These are phyloP conservation scores for Sardina pilchardus DNA, from an alignment of 2,113 vertebrate genomes.

Conservation along the genomic window DNA sequence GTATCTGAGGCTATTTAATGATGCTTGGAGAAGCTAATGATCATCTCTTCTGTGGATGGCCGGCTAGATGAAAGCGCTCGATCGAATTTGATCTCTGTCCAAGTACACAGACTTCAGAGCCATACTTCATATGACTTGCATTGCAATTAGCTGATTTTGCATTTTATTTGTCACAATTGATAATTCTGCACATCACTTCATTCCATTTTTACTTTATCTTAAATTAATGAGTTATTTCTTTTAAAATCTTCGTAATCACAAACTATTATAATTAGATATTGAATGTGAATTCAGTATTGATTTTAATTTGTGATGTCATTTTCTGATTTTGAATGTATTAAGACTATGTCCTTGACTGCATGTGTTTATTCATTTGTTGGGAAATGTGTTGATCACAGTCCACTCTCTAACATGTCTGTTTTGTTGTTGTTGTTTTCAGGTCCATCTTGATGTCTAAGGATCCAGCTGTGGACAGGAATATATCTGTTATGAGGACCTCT, in stretches of 20 bases:
- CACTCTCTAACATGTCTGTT: background rate
- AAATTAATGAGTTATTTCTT: background rate
- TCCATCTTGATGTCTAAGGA: conserved; percentile 38
- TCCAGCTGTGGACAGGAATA: conserved; percentile 38
- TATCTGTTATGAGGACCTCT: conserved; percentile 21
- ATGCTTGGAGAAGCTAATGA: conserved; percentile 66
- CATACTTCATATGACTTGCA: conserved; percentile 47
- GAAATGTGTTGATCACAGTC: background rate
- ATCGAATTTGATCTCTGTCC: conserved; percentile 60
- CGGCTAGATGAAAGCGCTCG: conserved; percentile 65
- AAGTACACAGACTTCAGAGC: conserved; percentile 51
- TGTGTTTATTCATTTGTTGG: background rate
- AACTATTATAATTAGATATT: background rate
- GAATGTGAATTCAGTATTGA: conserved; percentile 1
- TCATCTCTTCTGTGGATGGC: conserved; percentile 57
- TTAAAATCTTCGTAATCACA: background rate
- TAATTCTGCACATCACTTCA: conserved; percentile 53
- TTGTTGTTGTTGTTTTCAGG: conserved; percentile 52
- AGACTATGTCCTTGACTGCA: background rate
- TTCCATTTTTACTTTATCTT: background rate
- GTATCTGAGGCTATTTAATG: conserved; percentile 59
- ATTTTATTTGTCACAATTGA: conserved; percentile 57
- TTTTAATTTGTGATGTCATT: background rate
- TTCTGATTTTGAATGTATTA: background rate
- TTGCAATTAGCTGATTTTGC: conserved; percentile 63